Base-by-base conservation (phyloP, 2,797 vertebrate species). In the Sebastes cheni region DNA sequence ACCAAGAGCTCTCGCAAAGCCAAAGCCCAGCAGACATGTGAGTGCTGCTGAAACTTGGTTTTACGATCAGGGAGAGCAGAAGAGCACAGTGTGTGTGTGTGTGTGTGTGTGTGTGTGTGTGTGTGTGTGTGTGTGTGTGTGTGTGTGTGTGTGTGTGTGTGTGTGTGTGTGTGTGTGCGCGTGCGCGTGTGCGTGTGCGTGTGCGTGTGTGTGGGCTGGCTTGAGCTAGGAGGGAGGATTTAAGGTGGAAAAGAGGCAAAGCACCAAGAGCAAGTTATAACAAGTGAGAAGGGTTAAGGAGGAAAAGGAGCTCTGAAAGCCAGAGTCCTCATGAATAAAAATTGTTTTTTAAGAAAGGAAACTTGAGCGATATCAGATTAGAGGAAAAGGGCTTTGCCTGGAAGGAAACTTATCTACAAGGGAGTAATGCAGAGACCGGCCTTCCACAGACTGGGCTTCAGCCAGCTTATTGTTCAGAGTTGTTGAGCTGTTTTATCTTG, bases 21-120 rank as follows among this genome's bases (percentile, higher is more conserved):
- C 25, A 96, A 95, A 36, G 95, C 95, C 69, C 92, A 95, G 85
- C 96, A 96, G 89, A 96, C 96, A 75, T 99, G 98, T 99, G 90
- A 97, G 98, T 95, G 16, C 9, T 14, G 5, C 23, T 58, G 1
- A 65, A 72, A 60, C 27, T 6, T 23, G 52, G 56, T 42, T 29
- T 11, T 25, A 30, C 50, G 25, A 29, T 13, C 16, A n/a, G 5
- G 27, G 18, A 11, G 18, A 20, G 64, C 1, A 5, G 10, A 14
- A 61, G 73, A 34, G 46, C 12, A 11, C 18, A 18, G 30, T 2
- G 58, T 16, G 14, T 30, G 23, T 56, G 32, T 27, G 42, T 29
- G 30, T 52, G 32, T 32, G 32, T 30, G 30, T 30, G 30, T 30
- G 30, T 30, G 30, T 30, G 30, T 30, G 29, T 30, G 29, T 30